Percentiles rank a stretch among this genome's conserved stretches.
These are phyloP conservation scores for Saxicola maurus DNA, from an alignment of 2,797 vertebrate genomes.

Conservation along the genomic window DNA sequence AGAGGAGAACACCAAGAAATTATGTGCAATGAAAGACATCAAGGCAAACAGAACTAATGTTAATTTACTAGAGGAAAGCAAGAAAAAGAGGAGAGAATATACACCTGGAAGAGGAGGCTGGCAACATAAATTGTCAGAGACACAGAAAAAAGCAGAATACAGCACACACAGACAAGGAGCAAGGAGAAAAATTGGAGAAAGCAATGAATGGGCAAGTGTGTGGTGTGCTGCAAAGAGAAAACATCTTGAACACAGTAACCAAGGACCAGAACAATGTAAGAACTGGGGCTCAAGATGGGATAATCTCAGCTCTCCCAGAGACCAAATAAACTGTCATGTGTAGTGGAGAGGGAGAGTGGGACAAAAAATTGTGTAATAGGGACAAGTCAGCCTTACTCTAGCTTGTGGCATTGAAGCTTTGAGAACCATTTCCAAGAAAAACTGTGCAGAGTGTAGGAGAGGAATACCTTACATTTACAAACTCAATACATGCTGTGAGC, in stretches of 20 bases:
- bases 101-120: not conserved
- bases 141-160: not conserved
- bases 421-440: not conserved
- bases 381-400: not conserved
- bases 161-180: not conserved
- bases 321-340: not conserved
- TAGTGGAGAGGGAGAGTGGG: fast-evolving
- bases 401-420: not conserved
- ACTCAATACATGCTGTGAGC: not conserved
- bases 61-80: not conserved
- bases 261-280: not conserved
- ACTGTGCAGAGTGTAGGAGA: not conserved
- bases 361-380: not conserved
- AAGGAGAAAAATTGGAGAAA: not conserved
- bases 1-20: not conserved
- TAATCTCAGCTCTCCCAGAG: not conserved
- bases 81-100: not conserved
- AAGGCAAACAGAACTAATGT: not conserved
- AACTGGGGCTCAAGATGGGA: not conserved
- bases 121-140: not conserved
- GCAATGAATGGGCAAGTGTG: not conserved
- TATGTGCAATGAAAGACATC: not conserved
- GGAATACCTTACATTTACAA: not conserved
- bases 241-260: not conserved
- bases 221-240: not conserved